Percentiles rank a stretch among this genome's conserved stretches.
Conservation (phyloP, 2,888 invertebrate species). For the Aspidiotus rigidus region DNA sequence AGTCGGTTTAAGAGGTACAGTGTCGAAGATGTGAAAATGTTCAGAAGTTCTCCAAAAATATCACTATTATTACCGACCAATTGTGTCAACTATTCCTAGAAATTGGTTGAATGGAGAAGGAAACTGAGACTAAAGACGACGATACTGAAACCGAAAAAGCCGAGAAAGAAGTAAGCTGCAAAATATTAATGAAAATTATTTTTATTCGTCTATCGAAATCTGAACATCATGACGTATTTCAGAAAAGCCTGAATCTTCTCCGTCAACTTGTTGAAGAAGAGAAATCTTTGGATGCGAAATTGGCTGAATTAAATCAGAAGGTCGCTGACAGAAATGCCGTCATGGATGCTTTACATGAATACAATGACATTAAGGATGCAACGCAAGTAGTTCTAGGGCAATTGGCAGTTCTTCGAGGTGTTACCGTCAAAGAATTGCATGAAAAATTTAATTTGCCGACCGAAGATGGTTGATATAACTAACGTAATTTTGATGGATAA, state of each 20-base stretch:
- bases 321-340: constrained; percentile 25
- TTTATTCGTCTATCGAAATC: too few relatives aligned
- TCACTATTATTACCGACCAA: too few relatives aligned
- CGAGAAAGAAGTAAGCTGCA: too few relatives aligned
- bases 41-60: too few relatives aligned
- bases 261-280: constrained; percentile 14
- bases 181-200: too few relatives aligned
- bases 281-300: constrained; percentile 17
- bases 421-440: constrained; percentile 36
- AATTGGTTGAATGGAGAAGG: too few relatives aligned
- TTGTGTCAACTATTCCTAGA: too few relatives aligned
- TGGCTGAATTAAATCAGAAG: constrained; percentile 20
- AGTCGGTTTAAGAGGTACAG: too few relatives aligned
- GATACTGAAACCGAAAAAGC: too few relatives aligned
- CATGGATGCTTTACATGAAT: constrained; percentile 36
- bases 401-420: constrained; percentile 35
- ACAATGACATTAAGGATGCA: constrained; percentile 37
- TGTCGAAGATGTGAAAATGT: too few relatives aligned
- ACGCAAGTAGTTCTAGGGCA: constrained; percentile 36
- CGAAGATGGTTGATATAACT: neutral
- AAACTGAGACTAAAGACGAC: too few relatives aligned
- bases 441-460: constrained; percentile 33
- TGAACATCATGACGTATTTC: too few relatives aligned
- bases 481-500: neutral
- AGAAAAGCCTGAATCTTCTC: neutral